Evolutionary conservation across 2,113 vertebrate species (phyloP), one percentile per base, ranked within the genome.

Genomic region (Elachura formosa): DNA sequence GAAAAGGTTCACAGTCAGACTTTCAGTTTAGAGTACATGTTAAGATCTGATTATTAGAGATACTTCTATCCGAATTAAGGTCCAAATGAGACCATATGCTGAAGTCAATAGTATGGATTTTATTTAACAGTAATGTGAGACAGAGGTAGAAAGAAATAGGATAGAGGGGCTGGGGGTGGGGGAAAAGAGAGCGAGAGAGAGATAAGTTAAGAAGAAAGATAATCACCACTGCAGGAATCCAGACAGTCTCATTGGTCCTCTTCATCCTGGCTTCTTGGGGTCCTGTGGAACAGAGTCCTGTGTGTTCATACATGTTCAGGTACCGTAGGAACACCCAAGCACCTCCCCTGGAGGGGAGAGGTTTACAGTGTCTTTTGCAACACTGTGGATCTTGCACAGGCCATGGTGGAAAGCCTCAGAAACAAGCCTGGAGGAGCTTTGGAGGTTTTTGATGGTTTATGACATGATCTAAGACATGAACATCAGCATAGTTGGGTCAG

Each of bases 401-500:
- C 26, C 26, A 2, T n/a, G 23, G 28, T 45, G 33, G 54, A 45
- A 68, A 22, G 14, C 54, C 19, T 61, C 46, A 61, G 54, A 61
- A 68, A 61, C 0, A 0, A 52, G 5, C 24, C 38, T 61, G 28
- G 10, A 14, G 5, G 12, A 45, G 46, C 12, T 45, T 6, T 68
- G 62, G 28, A 25, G 6, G 26, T 36, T 14, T 67, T 43, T 43
- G 45, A 36, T 52, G 10, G 14, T 24, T 68, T 20, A 22, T 38
- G 63, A 52, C 33, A 29, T 23, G 33, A 43, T 61, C 33, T 36
- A 15, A 59, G 38, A 19, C 26, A 38, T 15, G 26, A 67, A 36
- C 0, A 0, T 33, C 38, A 45, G 28, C 0, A 0, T 38, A 45
- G 33, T 33, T 33, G 28, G 28, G 36, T 12, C 33, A 31, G 18